Percentiles rank a stretch among this genome's conserved stretches.
Evolutionary conservation across 2,113 vertebrate species (phyloP).

Genomic region (Pluvianellus socialis): DNA sequence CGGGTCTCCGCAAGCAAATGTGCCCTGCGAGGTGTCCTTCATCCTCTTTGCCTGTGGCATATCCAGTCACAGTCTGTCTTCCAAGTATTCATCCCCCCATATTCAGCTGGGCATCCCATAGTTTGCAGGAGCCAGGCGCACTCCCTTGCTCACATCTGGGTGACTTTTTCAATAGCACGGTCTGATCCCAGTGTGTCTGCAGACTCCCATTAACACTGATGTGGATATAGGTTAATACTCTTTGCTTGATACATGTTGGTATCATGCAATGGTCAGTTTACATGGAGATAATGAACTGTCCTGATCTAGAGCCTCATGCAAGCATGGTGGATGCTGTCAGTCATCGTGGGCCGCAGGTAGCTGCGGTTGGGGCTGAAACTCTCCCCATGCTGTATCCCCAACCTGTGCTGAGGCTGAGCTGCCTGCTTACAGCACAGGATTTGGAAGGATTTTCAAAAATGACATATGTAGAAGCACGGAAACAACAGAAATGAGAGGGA

Average conservation of each 20-base stretch:
- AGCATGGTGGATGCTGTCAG: not conserved
- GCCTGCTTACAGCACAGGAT: rapidly evolving
- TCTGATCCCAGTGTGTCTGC: not conserved
- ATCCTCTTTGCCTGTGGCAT: not conserved
- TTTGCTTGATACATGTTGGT: not conserved
- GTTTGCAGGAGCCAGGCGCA: not conserved
- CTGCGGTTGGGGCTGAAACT: not conserved
- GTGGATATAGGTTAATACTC: not conserved
- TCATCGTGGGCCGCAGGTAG: not conserved
- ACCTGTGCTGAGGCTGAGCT: not conserved
- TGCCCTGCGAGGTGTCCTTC: not conserved
- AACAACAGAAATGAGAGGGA: not conserved
- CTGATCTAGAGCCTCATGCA: rapidly evolving
- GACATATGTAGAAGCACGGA: not conserved
- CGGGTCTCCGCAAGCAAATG: rapidly evolving
- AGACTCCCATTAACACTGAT: not conserved
- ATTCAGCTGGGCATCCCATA: rapidly evolving
- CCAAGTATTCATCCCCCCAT: no score
- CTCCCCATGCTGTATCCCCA: rapidly evolving
- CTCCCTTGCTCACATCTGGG: not conserved
- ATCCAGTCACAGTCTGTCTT: not conserved
- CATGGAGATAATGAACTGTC: rapidly evolving
- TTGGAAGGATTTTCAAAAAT: not conserved
- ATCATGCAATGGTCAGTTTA: no score
- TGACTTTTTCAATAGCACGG: not conserved